phyloP scores from a whole-genome alignment of 2,797 vertebrate species.

The Anisognathus igniventris region DNA sequence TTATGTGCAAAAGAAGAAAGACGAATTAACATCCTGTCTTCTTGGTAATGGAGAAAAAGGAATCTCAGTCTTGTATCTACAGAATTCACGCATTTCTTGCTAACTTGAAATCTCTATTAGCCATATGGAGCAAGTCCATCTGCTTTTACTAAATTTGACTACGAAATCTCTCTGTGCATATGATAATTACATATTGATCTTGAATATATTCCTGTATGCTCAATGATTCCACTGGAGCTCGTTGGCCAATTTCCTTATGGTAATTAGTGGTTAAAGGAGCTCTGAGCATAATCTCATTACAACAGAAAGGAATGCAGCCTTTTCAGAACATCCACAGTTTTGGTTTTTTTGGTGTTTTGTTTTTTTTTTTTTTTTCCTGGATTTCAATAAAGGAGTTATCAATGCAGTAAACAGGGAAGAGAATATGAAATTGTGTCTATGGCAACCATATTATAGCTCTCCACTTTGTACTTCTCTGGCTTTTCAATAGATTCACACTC shows the following conservation, averaged over 20 bases:
- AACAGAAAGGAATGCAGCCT: neutral
- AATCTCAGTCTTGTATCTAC: neutral
- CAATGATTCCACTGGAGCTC: constrained; percentile 11
- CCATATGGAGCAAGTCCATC: constrained; percentile 5
- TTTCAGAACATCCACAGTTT: neutral
- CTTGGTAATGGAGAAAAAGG: neutral
- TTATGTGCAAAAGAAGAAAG: neutral
- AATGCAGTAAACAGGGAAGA: neutral
- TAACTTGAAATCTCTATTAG: neutral
- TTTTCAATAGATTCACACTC: neutral
- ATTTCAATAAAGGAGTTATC: constrained; percentile 5
- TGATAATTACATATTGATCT: neutral
- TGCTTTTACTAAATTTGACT: constrained; percentile 33
- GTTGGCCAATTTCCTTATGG: neutral
- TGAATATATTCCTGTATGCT: neutral
- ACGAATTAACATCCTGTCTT: constrained; percentile 1
- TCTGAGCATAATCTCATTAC: neutral
- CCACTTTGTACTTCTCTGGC: neutral
- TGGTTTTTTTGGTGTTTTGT: neutral
- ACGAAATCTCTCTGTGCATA: neutral
- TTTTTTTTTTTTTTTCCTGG: neutral
- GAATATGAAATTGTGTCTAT: constrained; percentile 43
- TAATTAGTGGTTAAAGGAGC: neutral
- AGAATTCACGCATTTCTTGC: neutral
- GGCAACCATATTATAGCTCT: constrained; percentile 10